Evolutionary conservation across 2,113 vertebrate genomes (phyloP).

Genomic region (Sebastes fasciatus): DNA sequence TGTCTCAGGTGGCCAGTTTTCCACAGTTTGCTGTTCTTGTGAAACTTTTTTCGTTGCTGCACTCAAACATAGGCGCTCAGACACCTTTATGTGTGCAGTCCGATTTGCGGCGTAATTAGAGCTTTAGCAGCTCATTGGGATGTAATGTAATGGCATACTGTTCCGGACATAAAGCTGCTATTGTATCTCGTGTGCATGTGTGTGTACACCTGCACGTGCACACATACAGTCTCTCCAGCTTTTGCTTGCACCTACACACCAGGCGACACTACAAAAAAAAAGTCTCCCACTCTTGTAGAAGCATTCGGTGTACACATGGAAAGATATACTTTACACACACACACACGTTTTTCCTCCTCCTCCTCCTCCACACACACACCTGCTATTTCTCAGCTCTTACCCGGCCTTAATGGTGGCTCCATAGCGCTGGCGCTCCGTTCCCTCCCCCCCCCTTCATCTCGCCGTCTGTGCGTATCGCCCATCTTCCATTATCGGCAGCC

Average conservation of each 20-base stretch:
- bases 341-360: background rate
- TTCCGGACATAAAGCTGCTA: slow-evolving; percentile 2
- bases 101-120: slow-evolving; percentile 48
- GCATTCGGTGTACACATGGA: background rate
- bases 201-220: background rate
- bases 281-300: slow-evolving; percentile 6
- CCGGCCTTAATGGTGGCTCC: slow-evolving; percentile 41
- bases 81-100: slow-evolving; percentile 6
- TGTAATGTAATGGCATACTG: slow-evolving; percentile 15
- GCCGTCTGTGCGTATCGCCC: slow-evolving; percentile 25
- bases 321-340: background rate
- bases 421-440: background rate
- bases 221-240: background rate
- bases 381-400: slow-evolving; percentile 38
- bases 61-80: background rate
- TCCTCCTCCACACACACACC: slow-evolving; percentile 16
- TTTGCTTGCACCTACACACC: background rate
- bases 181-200: background rate
- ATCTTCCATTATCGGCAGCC: slow-evolving; percentile 57
- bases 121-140: slow-evolving; percentile 25
- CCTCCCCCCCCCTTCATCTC: slow-evolving; percentile 41
- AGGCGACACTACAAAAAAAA: background rate
- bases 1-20: slow-evolving; percentile 6
- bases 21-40: background rate
- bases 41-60: background rate